Evolutionary conservation across 2,797 vertebrate species (phyloP).

Genomic region (Cichlasoma orientale): DNA sequence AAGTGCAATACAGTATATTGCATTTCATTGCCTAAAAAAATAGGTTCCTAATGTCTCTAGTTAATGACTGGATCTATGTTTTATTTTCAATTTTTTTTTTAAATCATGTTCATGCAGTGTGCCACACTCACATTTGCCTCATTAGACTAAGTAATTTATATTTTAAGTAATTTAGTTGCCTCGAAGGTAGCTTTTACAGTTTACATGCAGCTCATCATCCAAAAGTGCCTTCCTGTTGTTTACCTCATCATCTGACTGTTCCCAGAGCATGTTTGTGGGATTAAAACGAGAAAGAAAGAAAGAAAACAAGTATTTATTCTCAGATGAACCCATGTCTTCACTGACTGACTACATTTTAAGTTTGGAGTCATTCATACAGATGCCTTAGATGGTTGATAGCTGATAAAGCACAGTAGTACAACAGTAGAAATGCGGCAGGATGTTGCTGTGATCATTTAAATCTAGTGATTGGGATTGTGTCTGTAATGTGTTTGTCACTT

Average conservation of each 20-base stretch:
- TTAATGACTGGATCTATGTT: background rate
- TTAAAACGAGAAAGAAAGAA: background rate
- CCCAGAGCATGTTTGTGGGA: slow-evolving; percentile 21
- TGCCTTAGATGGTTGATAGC: slow-evolving; percentile 9
- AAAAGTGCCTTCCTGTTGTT: slow-evolving; percentile 46
- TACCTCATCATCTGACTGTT: slow-evolving; percentile 35
- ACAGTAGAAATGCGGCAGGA: slow-evolving; percentile 2
- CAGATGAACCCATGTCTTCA: slow-evolving; percentile 19
- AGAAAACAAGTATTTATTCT: slow-evolving; percentile 42
- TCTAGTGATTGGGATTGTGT: slow-evolving; percentile 37
- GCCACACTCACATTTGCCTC: slow-evolving; percentile 24
- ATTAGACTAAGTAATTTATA: slow-evolving; percentile 49
- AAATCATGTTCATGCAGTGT: slow-evolving; percentile 8
- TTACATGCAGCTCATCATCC: slow-evolving; percentile 48
- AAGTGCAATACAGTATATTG: background rate
- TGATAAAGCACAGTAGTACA: slow-evolving; percentile 30
- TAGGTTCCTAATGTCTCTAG: background rate
- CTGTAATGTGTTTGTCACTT: background rate
- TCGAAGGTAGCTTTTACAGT: slow-evolving; percentile 34
- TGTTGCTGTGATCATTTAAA: slow-evolving; percentile 22
- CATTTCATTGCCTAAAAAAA: background rate
- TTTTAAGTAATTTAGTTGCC: slow-evolving; percentile 38
- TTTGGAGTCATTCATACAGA: slow-evolving; percentile 24
- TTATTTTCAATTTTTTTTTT: slow-evolving; percentile 4
- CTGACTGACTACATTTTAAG: background rate